Evolutionary conservation across 2,888 invertebrate species (phyloP).

Genomic region (Helicoverpa assulta): DNA sequence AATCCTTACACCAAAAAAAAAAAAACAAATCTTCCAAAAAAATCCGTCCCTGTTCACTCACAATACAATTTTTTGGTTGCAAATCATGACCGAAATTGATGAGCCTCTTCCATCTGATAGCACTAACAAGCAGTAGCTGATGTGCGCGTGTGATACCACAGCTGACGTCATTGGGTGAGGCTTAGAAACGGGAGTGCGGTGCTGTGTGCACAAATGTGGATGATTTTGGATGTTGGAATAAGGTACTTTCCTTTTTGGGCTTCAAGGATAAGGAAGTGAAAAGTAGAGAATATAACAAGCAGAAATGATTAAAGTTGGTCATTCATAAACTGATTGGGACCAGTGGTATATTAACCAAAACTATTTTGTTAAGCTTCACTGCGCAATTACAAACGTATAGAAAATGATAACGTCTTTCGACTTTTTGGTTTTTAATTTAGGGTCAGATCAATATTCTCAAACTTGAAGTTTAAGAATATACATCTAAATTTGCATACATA

Average conservation of each 20-base stretch:
- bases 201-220: slow-evolving; percentile 32
- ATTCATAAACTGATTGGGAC: too few species aligned
- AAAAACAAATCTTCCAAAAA: not conserved
- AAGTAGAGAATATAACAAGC: too few species aligned
- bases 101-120: slow-evolving; percentile 63
- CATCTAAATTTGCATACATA: too few species aligned
- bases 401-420: too few species aligned
- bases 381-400: too few species aligned
- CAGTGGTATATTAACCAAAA: too few species aligned
- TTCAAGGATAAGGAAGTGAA: not conserved
- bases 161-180: slow-evolving; percentile 62
- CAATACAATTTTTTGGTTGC: slow-evolving; percentile 62
- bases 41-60: slow-evolving; percentile 51
- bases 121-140: slow-evolving; percentile 68
- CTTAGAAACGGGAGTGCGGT: slow-evolving; percentile 55
- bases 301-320: too few species aligned
- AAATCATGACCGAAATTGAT: slow-evolving; percentile 68
- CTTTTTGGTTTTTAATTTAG: too few species aligned
- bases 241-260: not conserved
- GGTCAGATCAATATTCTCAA: too few species aligned
- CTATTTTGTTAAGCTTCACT: too few species aligned
- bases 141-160: slow-evolving; percentile 60
- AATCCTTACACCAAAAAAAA: too few species aligned
- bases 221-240: not conserved
- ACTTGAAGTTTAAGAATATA: too few species aligned